Evolutionary conservation across 2,888 invertebrate species (phyloP).

Genomic region (Lasioglossum morio): DNA sequence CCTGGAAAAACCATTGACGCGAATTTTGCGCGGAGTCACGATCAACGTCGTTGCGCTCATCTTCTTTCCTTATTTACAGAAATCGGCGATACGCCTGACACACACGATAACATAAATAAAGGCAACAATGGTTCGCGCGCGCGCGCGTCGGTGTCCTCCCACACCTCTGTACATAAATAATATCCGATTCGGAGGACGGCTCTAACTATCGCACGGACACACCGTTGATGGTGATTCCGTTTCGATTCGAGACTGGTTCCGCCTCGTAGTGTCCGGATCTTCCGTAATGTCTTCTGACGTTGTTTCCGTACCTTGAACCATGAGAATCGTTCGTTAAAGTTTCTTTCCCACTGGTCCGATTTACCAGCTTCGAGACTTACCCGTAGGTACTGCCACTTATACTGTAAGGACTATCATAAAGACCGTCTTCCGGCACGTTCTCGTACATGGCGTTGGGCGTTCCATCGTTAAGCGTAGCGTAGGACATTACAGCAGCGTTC

Average conservation of each 20-base stretch:
- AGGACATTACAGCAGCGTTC: conserved; percentile 95
- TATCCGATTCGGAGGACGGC: conserved; percentile 36
- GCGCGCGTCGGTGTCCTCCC: conserved; percentile 28
- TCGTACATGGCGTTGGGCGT: conserved; percentile 86
- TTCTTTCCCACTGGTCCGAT: neutral
- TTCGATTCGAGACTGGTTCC: conserved; percentile 87
- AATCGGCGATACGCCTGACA: conserved; percentile 51
- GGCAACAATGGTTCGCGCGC: conserved; percentile 48
- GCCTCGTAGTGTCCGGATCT: conserved; percentile 87
- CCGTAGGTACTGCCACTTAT: conserved; percentile 80
- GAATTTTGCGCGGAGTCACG: conserved; percentile 8
- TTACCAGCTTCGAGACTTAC: conserved; percentile 61
- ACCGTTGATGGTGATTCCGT: conserved; percentile 94
- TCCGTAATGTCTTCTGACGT: conserved; percentile 79
- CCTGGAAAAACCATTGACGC: conserved; percentile 16
- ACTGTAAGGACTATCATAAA: conserved; percentile 84
- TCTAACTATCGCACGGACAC: conserved; percentile 91
- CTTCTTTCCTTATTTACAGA: conserved; percentile 67
- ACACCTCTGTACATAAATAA: conserved; percentile 54
- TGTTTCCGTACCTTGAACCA: conserved; percentile 78
- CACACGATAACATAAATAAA: conserved; percentile 64
- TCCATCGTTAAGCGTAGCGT: conserved; percentile 92
- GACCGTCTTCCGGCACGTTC: conserved; percentile 84
- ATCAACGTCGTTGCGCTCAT: conserved; percentile 16
- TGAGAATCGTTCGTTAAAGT: neutral